phyloP scores from a whole-genome alignment of 1,140 invertebrate species.

The Ptiloglossa arizonensis region DNA sequence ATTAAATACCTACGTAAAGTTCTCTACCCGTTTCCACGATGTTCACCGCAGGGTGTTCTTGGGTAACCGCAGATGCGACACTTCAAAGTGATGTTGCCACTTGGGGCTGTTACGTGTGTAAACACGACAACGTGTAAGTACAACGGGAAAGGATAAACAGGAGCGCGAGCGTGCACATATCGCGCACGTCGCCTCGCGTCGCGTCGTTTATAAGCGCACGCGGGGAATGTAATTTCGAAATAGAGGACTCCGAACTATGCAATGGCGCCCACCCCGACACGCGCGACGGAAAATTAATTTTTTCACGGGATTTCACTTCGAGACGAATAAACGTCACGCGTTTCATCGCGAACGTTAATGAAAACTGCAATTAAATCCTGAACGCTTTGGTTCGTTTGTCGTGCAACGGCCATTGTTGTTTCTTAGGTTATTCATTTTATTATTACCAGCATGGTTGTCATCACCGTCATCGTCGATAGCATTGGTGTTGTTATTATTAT shows the following conservation, averaged over 20 bases:
- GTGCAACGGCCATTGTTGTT: too few relatives aligned
- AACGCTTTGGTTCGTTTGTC: too few relatives aligned
- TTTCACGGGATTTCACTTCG: neutral
- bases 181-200: too few relatives aligned
- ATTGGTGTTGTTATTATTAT: too few relatives aligned
- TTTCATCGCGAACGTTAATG: too few relatives aligned
- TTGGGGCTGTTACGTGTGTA: conserved; percentile 52
- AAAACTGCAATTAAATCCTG: too few relatives aligned
- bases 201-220: conserved; percentile 13
- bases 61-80: conserved; percentile 66
- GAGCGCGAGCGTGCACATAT: neutral
- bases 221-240: conserved; percentile 37
- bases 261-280: conserved; percentile 18
- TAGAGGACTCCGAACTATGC: conserved; percentile 35
- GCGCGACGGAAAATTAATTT: conserved; percentile 10
- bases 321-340: too few relatives aligned
- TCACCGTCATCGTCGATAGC: too few relatives aligned
- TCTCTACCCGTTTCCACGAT: conserved; percentile 58
- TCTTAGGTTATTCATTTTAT: too few relatives aligned
- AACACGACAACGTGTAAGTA: conserved; percentile 39
- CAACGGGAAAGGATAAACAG: conserved; percentile 40
- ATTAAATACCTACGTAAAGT: conserved; percentile 60
- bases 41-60: conserved; percentile 63
- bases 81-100: conserved; percentile 59
- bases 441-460: too few relatives aligned